Evolutionary conservation across 2,888 invertebrate genomes (phyloP), one percentile per base, ranked within the genome.

Genomic region (Brenthis ino): DNA sequence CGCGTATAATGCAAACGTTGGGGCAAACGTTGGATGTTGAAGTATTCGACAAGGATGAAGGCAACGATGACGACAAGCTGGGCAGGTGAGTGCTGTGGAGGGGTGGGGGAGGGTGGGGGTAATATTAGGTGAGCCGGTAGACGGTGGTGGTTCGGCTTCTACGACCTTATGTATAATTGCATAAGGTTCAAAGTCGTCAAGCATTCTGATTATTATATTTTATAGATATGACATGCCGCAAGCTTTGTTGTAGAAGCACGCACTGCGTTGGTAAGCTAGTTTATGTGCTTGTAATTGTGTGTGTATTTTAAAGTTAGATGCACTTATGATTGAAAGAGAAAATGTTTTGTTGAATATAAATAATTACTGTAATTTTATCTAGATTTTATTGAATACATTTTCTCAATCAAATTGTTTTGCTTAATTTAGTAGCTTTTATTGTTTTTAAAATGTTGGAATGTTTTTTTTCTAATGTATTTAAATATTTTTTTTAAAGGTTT

Each of bases 41-140:
- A 84, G 92, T 98, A 77, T 95, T 95, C 94, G 98, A 98, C 94
- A 95, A 96, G 88, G 98, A 98, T 88, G 97, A 97, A 79, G 94
- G 95, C 80, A 95, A 95, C 80, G 95, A 96, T 86, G 98, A 98
- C 93, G 98, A 98, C 91, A 95, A 95, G 80, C 94, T 98, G 78
- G 98, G 98, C 93, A 97, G 96, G 97, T 97, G 94, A 94, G 95
- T 88, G 80, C 73, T 77, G 77, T 78, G 77, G 73, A 67, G 70
- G 73, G 67, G 37, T 57, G 6, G 48, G 43, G 43, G 14, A 16
- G 20, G 55, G 55, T 64, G 55, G 65, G 37, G 11, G 11, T 8
- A 37, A 43, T 43, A 43, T 33, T 60, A 48, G n/a, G 2, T n/a
- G 50, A 13, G 61, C 12, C 16, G 20, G 60, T 53, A 56, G 64